These are phyloP conservation scores for Molossus molossus DNA, from an alignment of 2,797 vertebrate genomes.

Conservation along the genomic window DNA sequence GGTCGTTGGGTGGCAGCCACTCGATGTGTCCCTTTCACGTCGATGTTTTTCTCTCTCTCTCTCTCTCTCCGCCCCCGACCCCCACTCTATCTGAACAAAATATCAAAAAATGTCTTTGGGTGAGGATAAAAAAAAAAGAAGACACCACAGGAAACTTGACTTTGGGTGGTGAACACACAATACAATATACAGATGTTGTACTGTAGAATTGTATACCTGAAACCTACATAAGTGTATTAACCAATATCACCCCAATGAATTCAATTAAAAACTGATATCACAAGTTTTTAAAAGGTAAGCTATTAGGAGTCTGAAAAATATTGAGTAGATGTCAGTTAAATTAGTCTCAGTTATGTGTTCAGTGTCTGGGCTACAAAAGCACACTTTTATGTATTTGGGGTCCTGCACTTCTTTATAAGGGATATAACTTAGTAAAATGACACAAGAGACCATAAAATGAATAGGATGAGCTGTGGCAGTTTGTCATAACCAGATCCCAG, in stretches of 20 bases:
- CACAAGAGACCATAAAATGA: conserved; percentile 21
- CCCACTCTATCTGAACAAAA: too few species aligned
- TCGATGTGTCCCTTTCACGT: too few species aligned
- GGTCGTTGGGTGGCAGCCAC: too few species aligned
- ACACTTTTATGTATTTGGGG: conserved; percentile 40
- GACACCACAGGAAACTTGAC: not conserved
- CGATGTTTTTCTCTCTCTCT: too few species aligned
- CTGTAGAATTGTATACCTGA: not conserved
- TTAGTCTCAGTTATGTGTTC: conserved; percentile 1
- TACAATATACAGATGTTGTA: not conserved
- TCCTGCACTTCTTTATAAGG: conserved; percentile 53
- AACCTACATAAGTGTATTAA: not conserved
- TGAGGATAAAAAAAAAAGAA: not conserved
- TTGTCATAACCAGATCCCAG: conserved; percentile 64
- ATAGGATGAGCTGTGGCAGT: not conserved
- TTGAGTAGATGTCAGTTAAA: not conserved
- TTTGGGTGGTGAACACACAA: not conserved
- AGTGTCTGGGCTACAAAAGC: not conserved
- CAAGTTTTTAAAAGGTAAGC: conserved; percentile 47
- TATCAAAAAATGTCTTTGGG: too few species aligned
- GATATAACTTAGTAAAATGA: conserved; percentile 63
- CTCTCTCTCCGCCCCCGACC: too few species aligned
- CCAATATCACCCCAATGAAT: not conserved
- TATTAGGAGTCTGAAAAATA: conserved; percentile 40
- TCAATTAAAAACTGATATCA: not conserved